Evolutionary conservation across 2,888 invertebrate genomes (phyloP), one percentile per base, ranked within the genome.

Genomic region (Pteria penguin): DNA sequence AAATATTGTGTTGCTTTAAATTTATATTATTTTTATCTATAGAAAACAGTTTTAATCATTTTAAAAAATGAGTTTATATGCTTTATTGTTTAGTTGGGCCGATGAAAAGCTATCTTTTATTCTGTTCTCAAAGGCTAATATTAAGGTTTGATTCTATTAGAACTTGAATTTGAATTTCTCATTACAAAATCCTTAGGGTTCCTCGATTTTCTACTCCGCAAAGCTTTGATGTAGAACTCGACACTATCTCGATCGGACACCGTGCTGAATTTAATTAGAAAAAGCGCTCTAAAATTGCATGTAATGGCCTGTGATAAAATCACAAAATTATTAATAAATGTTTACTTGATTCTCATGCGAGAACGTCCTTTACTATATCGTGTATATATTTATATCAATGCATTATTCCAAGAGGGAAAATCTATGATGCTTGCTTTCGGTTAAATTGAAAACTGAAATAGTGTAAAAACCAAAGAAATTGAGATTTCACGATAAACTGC

Each of bases 181-280:
- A 68, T 68, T 68, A 68, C n/a, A 22, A 26, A 18, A 22, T 32
- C n/a, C 52, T 57, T 4, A 57, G 68, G 32, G 58, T 32, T 32
- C 68, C 27, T 5, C 32, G 67, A 24, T 24, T 55, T 54, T 32
- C 68, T 32, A 29, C 57, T 33, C 52, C 36, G 31, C 52, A 32
- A 29, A 57, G 32, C 68, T 68, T 68, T 68, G 68, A 68, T 52
- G 68, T 68, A 68, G 55, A 57, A 57, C 29, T 68, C 31, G 24
- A 14, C 57, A 24, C 68, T 55, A 57, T 57, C 57, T 31, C 32
- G 68, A 68, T 68, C 29, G 68, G 57, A 24, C 57, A 57, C 26
- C 45, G 68, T 57, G 31, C 57, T 57, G 52, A 45, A 68, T 27
- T 57, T 68, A 57, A 68, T 57, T 68, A 31, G 33, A 57, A 68